Conservation (phyloP, 2,888 invertebrate species). For the Erannis defoliaria region DNA sequence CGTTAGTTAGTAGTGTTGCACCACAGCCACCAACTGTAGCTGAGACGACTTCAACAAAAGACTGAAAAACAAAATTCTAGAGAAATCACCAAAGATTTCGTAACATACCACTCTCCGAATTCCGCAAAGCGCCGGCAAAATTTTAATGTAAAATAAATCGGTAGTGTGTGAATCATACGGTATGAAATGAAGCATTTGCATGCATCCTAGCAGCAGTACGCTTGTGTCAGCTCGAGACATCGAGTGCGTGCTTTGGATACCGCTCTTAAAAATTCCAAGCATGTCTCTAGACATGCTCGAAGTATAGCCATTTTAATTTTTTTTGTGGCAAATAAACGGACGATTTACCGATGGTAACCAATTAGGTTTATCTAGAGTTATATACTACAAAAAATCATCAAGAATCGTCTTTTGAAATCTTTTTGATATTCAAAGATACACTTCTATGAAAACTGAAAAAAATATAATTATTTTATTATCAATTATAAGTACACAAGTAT, state of each 20-base stretch:
- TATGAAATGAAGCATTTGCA: conserved; percentile 42
- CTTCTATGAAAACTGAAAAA: no score
- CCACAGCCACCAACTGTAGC: neutral
- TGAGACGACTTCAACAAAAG: neutral
- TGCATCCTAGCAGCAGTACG: conserved; percentile 53
- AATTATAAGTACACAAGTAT: no score
- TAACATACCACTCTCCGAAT: conserved; percentile 21
- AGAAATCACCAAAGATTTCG: conserved; percentile 23
- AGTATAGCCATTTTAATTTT: neutral
- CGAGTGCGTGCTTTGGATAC: conserved; percentile 55
- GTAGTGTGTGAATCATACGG: conserved; percentile 37
- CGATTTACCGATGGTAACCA: neutral
- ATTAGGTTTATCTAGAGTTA: neutral
- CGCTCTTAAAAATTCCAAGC: conserved; percentile 56
- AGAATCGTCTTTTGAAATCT: no score
- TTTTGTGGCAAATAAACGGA: neutral
- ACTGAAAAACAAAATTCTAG: conserved; percentile 26
- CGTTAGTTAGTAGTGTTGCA: neutral
- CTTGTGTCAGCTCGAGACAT: conserved; percentile 55
- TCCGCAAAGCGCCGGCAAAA: conserved; percentile 21
- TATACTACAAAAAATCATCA: no score
- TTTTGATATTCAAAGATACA: no score
- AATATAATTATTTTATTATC: no score
- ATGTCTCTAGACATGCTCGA: conserved; percentile 40
- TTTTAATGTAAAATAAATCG: conserved; percentile 28